A percentile compares a stretch with the other conserved stretches of the same genome.
phyloP scores from a whole-genome alignment of 1,140 invertebrate genomes.

The Meteorus sp. region DNA sequence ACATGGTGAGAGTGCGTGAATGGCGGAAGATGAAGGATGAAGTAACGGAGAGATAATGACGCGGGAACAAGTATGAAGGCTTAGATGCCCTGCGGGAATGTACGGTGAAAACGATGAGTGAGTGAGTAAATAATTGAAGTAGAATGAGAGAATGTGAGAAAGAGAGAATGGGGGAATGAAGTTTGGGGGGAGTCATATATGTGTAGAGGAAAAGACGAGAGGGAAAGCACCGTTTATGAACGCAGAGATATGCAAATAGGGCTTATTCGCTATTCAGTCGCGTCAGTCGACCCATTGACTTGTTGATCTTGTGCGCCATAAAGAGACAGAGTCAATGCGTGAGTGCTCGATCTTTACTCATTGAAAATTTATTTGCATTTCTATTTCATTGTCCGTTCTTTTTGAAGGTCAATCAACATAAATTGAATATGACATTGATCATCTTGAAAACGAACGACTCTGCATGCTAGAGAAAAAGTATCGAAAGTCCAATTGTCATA shows the following conservation, averaged over 20 bases:
- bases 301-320: conserved; percentile 25
- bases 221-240: conserved; percentile 27
- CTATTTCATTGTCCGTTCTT: too few relatives aligned
- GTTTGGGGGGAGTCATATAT: not conserved
- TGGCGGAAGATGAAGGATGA: too few relatives aligned
- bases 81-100: not conserved
- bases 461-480: too few relatives aligned
- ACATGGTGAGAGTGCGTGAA: too few relatives aligned
- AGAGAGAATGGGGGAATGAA: not conserved
- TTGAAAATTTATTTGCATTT: not conserved
- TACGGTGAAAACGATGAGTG: not conserved
- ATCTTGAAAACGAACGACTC: too few relatives aligned
- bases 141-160: not conserved
- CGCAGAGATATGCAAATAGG: conserved; percentile 30
- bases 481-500: too few relatives aligned
- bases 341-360: not conserved
- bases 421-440: too few relatives aligned
- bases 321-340: conserved; percentile 1
- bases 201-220: not conserved
- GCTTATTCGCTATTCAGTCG: conserved; percentile 29
- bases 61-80: not conserved
- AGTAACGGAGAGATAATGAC: too few relatives aligned
- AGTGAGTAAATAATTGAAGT: not conserved
- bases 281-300: conserved; percentile 26
- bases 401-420: too few relatives aligned